Base-by-base conservation (phyloP, 2,797 vertebrate genomes). In the Gobio occitaniae region DNA sequence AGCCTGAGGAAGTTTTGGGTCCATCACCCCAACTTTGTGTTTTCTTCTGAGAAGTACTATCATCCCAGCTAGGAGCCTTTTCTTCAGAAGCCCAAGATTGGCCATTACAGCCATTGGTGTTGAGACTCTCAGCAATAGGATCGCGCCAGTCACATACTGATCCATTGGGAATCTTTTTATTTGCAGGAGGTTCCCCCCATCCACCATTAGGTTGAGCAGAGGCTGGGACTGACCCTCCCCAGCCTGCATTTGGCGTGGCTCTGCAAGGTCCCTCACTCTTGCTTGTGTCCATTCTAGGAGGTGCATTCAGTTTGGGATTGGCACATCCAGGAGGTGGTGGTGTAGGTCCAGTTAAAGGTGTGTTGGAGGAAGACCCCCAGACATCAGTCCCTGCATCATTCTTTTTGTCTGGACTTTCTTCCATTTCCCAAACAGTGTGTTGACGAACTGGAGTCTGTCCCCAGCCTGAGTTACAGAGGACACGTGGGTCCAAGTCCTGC, bases 71-170 rank as follows among this genome's bases (percentile, higher is more conserved):
- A 87, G 97, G 94, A 36, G 97, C 95, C 92, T 97, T 98, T 87
- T 98, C 96, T 90, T 97, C 97, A 89, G 96, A 96, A 90, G 95
- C 95, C 98, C 98, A 99, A 76, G 97, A 92, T 85, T 97, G 95
- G 91, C 96, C 95, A 93, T 94, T 98, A 94, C 96, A 93, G 89
- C 95, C 95, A 95, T 92, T 96, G 93, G 93, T 92, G 89, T 88
- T 95, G 86, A 95, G 95, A 94, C 92, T 94, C 93, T 93, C 94
- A 86, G 96, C 85, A 71, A 95, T 91, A 65, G 94, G 88, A 87
- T 98, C 97, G 85, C 96, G 97, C 97, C 98, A 99, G 6, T 95
- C 96, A 94, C 96, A 95, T 25, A 86, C 83, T 50, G 96, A 95
- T 92, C 96, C 96, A 89, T 96, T 97, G 54, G 95, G 92, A 78